Conservation (phyloP, 2,888 invertebrate species). For the Gandaritis pyraliata region DNA sequence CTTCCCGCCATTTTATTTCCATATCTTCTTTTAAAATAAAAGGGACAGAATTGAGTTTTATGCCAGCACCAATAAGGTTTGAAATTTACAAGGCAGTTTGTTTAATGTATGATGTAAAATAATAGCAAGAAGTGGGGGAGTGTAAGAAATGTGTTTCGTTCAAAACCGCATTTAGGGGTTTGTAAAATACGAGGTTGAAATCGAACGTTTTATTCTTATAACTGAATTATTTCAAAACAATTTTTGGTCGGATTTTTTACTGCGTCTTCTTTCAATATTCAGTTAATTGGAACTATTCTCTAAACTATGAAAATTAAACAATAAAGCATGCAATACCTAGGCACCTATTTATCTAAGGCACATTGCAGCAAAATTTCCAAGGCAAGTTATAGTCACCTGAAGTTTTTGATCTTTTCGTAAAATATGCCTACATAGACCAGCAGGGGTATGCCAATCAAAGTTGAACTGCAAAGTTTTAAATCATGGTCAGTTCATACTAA, state of each 20-base stretch:
- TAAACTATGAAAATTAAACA: too few species aligned
- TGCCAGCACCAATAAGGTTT: conserved; percentile 12
- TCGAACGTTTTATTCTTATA: conserved; percentile 49
- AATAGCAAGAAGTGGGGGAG: conserved; percentile 64
- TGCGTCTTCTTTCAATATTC: too few species aligned
- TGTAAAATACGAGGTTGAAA: conserved; percentile 57
- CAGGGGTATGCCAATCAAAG: too few species aligned
- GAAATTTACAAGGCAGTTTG: conserved; percentile 17
- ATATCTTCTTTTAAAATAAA: conserved; percentile 55
- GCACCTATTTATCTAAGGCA: too few species aligned
- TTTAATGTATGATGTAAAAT: conserved; percentile 59
- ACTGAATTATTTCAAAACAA: conserved; percentile 24
- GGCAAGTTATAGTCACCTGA: too few species aligned
- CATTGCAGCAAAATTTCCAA: too few species aligned
- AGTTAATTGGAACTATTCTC: too few species aligned
- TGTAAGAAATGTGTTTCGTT: conserved; percentile 67
- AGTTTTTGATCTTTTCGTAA: too few species aligned
- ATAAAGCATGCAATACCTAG: too few species aligned
- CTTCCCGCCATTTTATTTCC: conserved; percentile 78
- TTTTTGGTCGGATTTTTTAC: background rate
- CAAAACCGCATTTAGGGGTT: conserved; percentile 66
- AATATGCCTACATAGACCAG: too few species aligned
- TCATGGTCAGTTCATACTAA: too few species aligned
- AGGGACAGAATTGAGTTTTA: conserved; percentile 13
- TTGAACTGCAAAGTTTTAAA: too few species aligned